Percentiles rank a stretch among this genome's conserved stretches.
phyloP scores from a whole-genome alignment of 2,888 invertebrate genomes.

The Heliothis peltigera region DNA sequence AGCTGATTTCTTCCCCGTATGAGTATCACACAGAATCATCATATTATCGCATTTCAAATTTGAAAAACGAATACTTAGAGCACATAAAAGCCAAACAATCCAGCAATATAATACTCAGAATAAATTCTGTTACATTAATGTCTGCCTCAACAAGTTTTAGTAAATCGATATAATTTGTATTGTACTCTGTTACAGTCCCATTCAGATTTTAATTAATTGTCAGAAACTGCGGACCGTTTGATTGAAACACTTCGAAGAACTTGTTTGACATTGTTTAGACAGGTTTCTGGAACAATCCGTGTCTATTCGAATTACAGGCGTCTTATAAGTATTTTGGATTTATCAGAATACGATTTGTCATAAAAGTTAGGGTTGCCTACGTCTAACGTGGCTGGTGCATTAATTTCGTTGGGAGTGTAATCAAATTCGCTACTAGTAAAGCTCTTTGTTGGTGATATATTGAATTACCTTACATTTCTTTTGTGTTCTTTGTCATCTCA shows the following conservation, averaged over 20 bases:
- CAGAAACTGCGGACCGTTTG: slow-evolving; percentile 76
- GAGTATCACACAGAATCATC: not conserved
- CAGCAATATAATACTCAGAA: slow-evolving; percentile 46
- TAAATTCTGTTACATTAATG: slow-evolving; percentile 57
- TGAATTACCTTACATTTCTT: slow-evolving; percentile 29
- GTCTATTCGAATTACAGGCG: slow-evolving; percentile 69
- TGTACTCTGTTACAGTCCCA: slow-evolving; percentile 74
- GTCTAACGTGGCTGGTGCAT: slow-evolving; percentile 21
- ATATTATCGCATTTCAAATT: no score
- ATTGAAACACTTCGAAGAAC: slow-evolving; percentile 80
- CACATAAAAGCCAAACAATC: slow-evolving; percentile 38
- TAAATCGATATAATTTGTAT: slow-evolving; percentile 75
- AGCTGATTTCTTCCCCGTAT: no score
- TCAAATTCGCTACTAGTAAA: slow-evolving; percentile 40
- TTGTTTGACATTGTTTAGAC: slow-evolving; percentile 84
- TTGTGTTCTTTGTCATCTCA: slow-evolving; percentile 43
- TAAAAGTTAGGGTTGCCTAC: slow-evolving; percentile 48
- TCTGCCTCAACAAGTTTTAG: slow-evolving; percentile 61
- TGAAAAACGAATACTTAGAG: slow-evolving; percentile 18
- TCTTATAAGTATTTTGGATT: slow-evolving; percentile 66
- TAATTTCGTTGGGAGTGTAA: slow-evolving; percentile 44
- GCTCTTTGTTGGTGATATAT: slow-evolving; percentile 41
- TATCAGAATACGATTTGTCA: slow-evolving; percentile 64
- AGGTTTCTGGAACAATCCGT: slow-evolving; percentile 71
- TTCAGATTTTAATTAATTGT: slow-evolving; percentile 84